Base-by-base conservation (phyloP, 2,797 vertebrate genomes). In the Otus scops region DNA sequence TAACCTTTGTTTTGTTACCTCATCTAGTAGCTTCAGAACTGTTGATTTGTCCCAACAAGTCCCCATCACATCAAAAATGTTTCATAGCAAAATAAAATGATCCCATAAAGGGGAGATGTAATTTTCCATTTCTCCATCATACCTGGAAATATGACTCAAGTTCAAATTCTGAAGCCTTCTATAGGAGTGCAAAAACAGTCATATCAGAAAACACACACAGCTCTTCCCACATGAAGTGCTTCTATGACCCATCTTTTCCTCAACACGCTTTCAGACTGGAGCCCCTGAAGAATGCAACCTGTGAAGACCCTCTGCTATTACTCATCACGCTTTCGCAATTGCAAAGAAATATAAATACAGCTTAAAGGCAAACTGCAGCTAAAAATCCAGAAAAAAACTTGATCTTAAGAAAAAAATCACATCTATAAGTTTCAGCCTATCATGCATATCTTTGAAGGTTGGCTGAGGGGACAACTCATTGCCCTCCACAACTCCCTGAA, bases 141-240 rank as follows among this genome's bases (percentile, higher is more conserved):
- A 27, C 18, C 36, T 80, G 56, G 68, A 88, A 86, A 59, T 21
- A 39, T 3, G 53, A 27, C 18, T 6, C 9, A 9, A 3, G 11
- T 26, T 76, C 41, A 70, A 65, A 41, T 56, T 73, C 50, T 41
- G 69, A 80, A 73, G 5, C 18, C 21, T 89, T 41, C 26, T 14
- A 2, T 4, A 30, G 16, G 30, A 70, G 51, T 11, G 3, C 6
- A 34, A 51, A n/a, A 19, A 0, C 20, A 15, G 11, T 26, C 30
- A 17, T 5, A 8, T 7, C 51, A 51, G 57, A 38, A 68, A 75
- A 12, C 30, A 43, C 43, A 14, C 4, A 3, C 15, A 28, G 12
- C 39, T 47, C 61, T 87, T 92, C 41, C 53, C 56, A 50, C 41
- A 18, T 5, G 19, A 53, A 9, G 11, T 8, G 16, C 41, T 48